Base-by-base conservation (phyloP, 2,797 vertebrate species). In the Cossypha heuglini region DNA sequence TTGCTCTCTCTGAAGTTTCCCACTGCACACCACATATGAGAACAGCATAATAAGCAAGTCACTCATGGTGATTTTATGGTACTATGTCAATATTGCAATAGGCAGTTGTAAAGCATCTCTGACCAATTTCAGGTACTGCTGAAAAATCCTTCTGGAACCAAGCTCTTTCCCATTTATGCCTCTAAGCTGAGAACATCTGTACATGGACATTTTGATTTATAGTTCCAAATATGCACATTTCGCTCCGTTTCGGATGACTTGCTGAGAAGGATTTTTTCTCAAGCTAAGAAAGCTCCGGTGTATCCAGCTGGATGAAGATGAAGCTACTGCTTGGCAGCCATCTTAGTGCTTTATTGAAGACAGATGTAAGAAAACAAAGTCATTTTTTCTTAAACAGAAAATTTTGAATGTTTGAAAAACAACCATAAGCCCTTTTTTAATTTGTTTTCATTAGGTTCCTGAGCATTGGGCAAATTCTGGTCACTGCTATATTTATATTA, bases 271-370 rank as follows among this genome's bases (percentile, higher is more conserved):
- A 61, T 57, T 89, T 85, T 90, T 88, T 94, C 40, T 75, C 37
- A 66, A 37, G 59, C 78, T 86, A 76, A 48, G 81, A 89, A 87
- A 88, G 40, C 54, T 88, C 79, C 94, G 76, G 67, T 94, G 71
- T 57, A 88, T 86, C 85, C 88, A 95, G 85, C 58, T 86, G 90
- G 76, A 93, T 80, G 35, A 71, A 92, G 72, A 85, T 37, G 29
- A 84, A 94, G 75, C 78, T 86, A 63, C 75, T 91, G 51, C 54
- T 88, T 94, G 90, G 86, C 81, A 93, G 68, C 33, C 81, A 92
- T 93, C 33, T 92, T 83, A 90, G 42, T 31, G 24, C 15, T 74
- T 85, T 61, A 93, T 40, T 51, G 68, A 91, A 80, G 46, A 59
- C 62, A 86, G 46, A 87, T 85, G 55, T 57, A 80, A 89, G 62